phyloP scores from a whole-genome alignment of 2,888 invertebrate species.

The Pollenia griseotomentosa region DNA sequence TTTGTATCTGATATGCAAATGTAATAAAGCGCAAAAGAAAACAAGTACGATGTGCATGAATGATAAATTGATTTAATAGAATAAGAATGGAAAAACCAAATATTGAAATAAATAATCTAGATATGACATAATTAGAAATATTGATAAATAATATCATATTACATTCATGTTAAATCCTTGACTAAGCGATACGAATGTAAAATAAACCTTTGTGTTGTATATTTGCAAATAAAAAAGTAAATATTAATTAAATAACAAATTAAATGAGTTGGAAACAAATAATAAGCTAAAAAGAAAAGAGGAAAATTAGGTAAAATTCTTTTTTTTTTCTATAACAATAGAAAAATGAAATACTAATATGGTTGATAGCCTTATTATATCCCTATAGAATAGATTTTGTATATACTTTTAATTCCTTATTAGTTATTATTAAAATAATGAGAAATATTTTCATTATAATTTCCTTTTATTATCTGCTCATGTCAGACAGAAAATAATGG shows the following conservation, averaged over 20 bases:
- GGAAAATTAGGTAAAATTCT: neutral
- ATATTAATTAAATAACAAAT: conserved; percentile 13
- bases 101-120: conserved; percentile 32
- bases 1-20: neutral
- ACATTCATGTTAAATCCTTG: neutral
- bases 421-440: neutral
- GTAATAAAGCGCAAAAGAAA: neutral
- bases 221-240: neutral
- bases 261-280: conserved; percentile 32
- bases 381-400: neutral
- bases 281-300: neutral
- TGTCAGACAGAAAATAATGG: too few relatives aligned
- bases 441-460: neutral
- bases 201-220: too few relatives aligned
- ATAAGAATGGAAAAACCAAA: conserved; percentile 6
- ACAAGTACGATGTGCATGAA: neutral
- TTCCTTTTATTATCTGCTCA: too few relatives aligned
- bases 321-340: neutral
- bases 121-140: conserved; percentile 40
- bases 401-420: neutral
- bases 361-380: neutral
- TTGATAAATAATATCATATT: conserved; percentile 18
- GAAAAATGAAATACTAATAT: neutral
- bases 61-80: conserved; percentile 29
- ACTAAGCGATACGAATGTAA: neutral